These are phyloP conservation scores for Oeneis ivallda DNA, from an alignment of 2,888 invertebrate genomes.

Conservation along the genomic window DNA sequence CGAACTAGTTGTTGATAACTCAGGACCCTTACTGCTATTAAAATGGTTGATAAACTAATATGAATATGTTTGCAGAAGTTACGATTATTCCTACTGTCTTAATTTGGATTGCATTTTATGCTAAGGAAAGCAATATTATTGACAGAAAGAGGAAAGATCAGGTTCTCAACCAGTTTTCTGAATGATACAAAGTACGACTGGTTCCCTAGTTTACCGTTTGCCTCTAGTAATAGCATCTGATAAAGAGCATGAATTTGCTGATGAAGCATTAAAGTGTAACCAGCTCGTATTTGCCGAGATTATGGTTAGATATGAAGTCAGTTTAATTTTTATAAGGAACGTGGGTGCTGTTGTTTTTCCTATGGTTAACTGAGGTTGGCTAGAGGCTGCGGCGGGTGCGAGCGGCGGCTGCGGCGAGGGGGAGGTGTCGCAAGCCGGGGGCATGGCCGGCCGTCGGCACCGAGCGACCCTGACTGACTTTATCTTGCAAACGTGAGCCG, in stretches of 20 bases:
- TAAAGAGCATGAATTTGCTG: background rate
- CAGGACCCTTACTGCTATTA: too few relatives aligned
- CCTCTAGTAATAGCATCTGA: background rate
- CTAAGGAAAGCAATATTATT: too few relatives aligned
- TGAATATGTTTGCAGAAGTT: too few relatives aligned
- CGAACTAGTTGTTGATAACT: background rate
- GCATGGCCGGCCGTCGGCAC: constrained; percentile 81
- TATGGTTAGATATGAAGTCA: background rate
- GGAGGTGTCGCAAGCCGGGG: constrained; percentile 72
- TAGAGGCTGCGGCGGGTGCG: constrained; percentile 40
- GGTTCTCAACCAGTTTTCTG: too few relatives aligned
- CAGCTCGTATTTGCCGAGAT: background rate
- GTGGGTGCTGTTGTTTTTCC: constrained; percentile 47
- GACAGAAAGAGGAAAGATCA: too few relatives aligned
- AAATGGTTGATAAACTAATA: too few relatives aligned
- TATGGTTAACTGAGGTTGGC: constrained; percentile 44
- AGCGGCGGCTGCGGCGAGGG: constrained; percentile 43
- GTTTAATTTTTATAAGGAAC: constrained; percentile 24
- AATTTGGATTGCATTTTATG: too few relatives aligned
- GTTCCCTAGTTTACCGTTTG: background rate
- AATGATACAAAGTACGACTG: too few relatives aligned
- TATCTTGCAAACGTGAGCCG: constrained; percentile 78
- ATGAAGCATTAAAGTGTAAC: background rate
- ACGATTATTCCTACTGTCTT: too few relatives aligned
- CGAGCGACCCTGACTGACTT: constrained; percentile 81